Evolutionary conservation across 2,888 invertebrate genomes (phyloP).

Genomic region (Tanaodytes sp.): DNA sequence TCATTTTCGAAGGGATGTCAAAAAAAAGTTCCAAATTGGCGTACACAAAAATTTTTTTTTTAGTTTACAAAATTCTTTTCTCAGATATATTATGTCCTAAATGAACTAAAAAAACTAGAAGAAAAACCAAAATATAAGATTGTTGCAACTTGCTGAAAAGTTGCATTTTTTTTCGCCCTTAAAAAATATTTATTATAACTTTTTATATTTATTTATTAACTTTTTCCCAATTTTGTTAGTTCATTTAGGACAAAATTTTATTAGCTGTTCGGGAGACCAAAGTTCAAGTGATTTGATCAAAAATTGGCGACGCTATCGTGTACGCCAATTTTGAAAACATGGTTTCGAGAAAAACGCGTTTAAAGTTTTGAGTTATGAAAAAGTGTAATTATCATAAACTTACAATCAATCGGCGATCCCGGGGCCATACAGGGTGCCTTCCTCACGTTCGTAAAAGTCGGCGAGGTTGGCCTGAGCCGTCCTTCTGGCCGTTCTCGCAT

Average conservation of each 20-base stretch:
- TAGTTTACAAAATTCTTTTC: slow-evolving; percentile 2
- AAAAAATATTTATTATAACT: slow-evolving; percentile 1
- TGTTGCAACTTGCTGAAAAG: background rate
- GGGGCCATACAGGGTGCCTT: background rate
- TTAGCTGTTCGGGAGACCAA: slow-evolving; percentile 7
- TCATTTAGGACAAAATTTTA: slow-evolving; percentile 14
- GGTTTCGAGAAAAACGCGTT: slow-evolving; percentile 3
- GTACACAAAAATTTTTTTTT: slow-evolving; percentile 3
- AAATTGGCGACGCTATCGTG: slow-evolving; percentile 8
- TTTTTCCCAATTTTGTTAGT: background rate
- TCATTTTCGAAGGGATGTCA: background rate
- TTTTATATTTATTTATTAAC: too few species aligned
- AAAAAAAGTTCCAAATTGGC: slow-evolving; percentile 1
- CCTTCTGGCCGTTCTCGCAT: background rate
- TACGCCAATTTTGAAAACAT: slow-evolving; percentile 8
- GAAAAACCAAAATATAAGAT: slow-evolving; percentile 1
- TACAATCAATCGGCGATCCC: background rate
- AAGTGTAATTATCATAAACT: background rate
- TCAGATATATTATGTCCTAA: background rate
- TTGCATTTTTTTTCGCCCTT: background rate
- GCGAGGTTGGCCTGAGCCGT: background rate
- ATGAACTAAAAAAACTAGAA: background rate
- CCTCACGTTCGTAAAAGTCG: background rate
- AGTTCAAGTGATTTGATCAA: slow-evolving; percentile 2
- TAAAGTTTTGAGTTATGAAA: background rate